Evolutionary conservation across 2,797 vertebrate genomes (phyloP).

Genomic region (Echeneis naucrates): DNA sequence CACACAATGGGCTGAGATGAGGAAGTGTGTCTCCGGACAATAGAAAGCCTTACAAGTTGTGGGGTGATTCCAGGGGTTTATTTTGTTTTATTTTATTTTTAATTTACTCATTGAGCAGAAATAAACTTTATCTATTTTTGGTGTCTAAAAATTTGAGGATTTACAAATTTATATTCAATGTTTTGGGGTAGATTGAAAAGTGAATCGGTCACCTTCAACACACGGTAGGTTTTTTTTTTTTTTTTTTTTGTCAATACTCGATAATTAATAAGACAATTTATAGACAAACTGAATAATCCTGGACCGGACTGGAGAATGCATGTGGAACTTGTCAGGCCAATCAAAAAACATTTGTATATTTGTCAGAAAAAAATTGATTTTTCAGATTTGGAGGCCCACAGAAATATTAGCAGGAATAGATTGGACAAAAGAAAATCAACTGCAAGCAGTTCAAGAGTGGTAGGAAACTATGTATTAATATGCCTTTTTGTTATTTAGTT

Average conservation of each 20-base stretch:
- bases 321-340: too few species aligned
- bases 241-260: too few species aligned
- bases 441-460: neutral
- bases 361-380: neutral
- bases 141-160: neutral
- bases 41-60: neutral
- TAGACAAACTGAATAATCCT: too few species aligned
- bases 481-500: neutral
- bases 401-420: too few species aligned
- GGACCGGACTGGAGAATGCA: too few species aligned
- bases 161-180: neutral
- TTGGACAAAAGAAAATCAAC: too few species aligned
- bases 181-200: neutral
- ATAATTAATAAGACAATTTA: too few species aligned
- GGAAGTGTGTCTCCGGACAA: slow-evolving; percentile 11
- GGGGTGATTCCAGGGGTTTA: slow-evolving; percentile 5
- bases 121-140: neutral
- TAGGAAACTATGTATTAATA: neutral
- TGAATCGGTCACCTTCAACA: too few species aligned
- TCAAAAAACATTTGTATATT: neutral
- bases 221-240: too few species aligned
- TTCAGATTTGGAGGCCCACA: neutral
- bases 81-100: slow-evolving; percentile 12
- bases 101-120: slow-evolving; percentile 2
- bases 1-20: slow-evolving; percentile 37